Conservation (phyloP, 2,113 vertebrate species). For the Aepyceros melampus region DNA sequence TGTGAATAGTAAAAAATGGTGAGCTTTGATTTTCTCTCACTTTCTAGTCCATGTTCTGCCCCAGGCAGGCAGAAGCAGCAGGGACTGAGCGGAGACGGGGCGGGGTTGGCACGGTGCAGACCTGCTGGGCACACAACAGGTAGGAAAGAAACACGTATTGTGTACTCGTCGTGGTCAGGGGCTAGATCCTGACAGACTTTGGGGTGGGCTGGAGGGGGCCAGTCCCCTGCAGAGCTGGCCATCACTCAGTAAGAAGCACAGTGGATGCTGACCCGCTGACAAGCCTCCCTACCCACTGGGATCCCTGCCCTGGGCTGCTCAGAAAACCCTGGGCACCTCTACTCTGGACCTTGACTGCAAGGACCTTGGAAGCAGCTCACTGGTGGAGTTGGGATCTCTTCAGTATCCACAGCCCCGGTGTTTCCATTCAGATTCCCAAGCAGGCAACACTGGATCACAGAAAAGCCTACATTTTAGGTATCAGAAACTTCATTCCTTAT, state of each 20-base stretch:
- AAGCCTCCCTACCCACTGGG: neutral
- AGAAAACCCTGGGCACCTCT: neutral
- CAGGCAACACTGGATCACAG: neutral
- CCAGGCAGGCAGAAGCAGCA: neutral
- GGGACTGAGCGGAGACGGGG: neutral
- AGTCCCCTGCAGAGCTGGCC: neutral
- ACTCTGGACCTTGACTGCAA: neutral
- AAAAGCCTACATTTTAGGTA: neutral
- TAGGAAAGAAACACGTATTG: neutral
- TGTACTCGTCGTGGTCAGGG: neutral
- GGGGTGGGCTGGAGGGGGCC: neutral
- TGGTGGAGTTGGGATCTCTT: neutral
- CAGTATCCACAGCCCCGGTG: neutral
- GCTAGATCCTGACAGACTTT: neutral
- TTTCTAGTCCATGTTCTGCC: neutral
- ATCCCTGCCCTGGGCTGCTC: neutral
- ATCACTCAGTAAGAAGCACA: too few species aligned
- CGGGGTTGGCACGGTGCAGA: fast-evolving
- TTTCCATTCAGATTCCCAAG: neutral
- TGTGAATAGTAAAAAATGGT: neutral
- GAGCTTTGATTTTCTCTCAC: neutral
- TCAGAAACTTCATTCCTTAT: neutral
- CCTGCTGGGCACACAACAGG: neutral
- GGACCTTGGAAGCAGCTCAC: neutral
- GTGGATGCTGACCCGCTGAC: neutral